Base-by-base conservation (phyloP, 2,797 vertebrate genomes). In the Parotocinclus haroldoi region DNA sequence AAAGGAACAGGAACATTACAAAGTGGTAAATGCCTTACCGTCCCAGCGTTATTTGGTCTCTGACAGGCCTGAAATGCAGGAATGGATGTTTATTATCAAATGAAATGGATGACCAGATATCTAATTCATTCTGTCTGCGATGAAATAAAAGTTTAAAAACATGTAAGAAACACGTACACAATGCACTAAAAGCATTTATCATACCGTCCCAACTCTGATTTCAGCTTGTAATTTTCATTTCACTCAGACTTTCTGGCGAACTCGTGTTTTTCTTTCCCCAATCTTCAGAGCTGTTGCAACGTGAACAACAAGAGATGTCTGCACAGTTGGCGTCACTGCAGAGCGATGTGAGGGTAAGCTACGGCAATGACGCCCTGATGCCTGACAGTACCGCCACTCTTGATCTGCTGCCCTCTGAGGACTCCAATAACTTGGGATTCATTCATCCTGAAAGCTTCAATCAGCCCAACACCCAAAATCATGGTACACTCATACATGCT, bases 311-410 rank as follows among this genome's bases (percentile, higher is more conserved):
- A 49, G 96, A 98, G 73, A 96, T 96, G 11, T 95, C 96, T 27
- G 94, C 95, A 60, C 93, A 98, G 84, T 83, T 98, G 87, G 93
- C 94, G 69, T 95, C 94, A 73, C 93, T 98, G 85, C 94, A 98
- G 85, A 98, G 92, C 0, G 96, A 99, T 7, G 91, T 92, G 55
- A 91, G 96, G 63, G 92, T 98, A 84, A 99, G 96, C 82, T 99
- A 99, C 9, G 96, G 96, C 46, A 98, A 99, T 0, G 96, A 99
- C 14, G 96, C 96, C 48, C 93, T 99, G 75, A 96, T 98, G 94
- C 96, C 96, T 0, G 94, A 96, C 77, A 93, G 91, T 0, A 92
- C 89, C 10, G 89, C 88, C 1, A 86, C 89, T 0, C 88, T 93
- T 72, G 95, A 98, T 73, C 88, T 93, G 63, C 87, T 96, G 73